Base-by-base conservation (phyloP, 2,113 vertebrate species). In the Pangasianodon gigas region DNA sequence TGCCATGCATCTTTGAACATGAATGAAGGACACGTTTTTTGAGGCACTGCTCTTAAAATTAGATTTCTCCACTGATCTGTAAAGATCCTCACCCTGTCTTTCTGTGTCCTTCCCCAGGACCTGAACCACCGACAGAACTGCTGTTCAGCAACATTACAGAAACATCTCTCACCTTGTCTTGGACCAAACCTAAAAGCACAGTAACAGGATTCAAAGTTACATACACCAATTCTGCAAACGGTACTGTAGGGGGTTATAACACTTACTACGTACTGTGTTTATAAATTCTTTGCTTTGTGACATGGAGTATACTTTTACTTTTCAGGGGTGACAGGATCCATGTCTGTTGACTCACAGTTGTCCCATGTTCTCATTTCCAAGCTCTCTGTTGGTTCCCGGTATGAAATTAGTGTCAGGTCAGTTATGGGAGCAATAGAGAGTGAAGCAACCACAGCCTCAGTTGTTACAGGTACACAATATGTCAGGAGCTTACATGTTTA, bases 381-480 rank as follows among this genome's bases (percentile, higher is more conserved):
- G 10, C 93, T 98, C 85, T 93, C 87, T 21, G 92, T 97, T 26
- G 97, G 97, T 16, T 88, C 96, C 3, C 95, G 94, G 2, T 98
- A 97, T 51, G 95, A 97, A 65, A 94, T 98, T 89, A 96, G 94
- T 0, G 95, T 98, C 89, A 95, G 96, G 74, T 94, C 97, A 0
- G 93, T 95, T 69, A 94, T 95, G 1, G 96, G 96, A 75, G 94
- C 94, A 83, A 91, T 94, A 26, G 96, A 97, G 91, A 97, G 97
- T 26, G 96, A 97, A 18, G 94, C 96, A 2, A 93, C 97, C 87
- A 94, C 94, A 0, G 97, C 96, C 48, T 90, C 94, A 48, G 93
- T 98, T 77, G 96, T 94, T 80, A 98, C 97, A 62, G 97, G 98
- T 98, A 91, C 1, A 60, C n/a, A 71, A 46, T 85, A 60, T 32